Base-by-base conservation (phyloP, 2,888 invertebrate genomes). In the Pyrochroa serraticornis region DNA sequence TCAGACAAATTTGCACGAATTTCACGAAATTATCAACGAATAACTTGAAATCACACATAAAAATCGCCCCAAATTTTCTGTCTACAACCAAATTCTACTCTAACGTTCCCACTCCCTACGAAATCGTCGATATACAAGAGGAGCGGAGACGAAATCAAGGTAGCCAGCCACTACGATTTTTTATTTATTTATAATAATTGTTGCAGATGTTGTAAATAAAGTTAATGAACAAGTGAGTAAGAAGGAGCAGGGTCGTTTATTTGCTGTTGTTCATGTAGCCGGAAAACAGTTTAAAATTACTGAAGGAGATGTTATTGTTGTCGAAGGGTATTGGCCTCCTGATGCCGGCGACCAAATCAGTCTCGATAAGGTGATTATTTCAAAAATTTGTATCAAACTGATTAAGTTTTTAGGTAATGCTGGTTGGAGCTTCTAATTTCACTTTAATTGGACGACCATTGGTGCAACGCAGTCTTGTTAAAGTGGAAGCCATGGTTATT, bases 241-340 rank as follows among this genome's bases (percentile, higher is more conserved):
- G 8, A 79, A 83, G 35, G 72, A 71, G 31, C 78, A 83, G 7
- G 87, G 89, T 3, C 81, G 91, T 35, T 81, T 89, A 61, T 95
- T 95, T 79, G 95, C 95, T 0, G 85, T 95, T 1, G 84, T 95
- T 0, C 89, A 93, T 69, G 68, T 95, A 10, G 82, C 87, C 58
- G 93, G 93, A 7, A 92, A 90, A 77, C 95, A 95, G 72, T 92
- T 89, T 79, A 90, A 93, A 79, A 83, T 95, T 0, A 93, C 93
- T 0, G 83, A 88, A 55, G 93, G 91, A n/a, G 95, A 95, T 79
- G 81, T 95, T 2, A 83, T 95, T 30, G 82, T 93, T 0, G 81
- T 95, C 0, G 90, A 92, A 78, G 92, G 92, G 0, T 87, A 87
- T 71, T 93, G 93, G 92, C 89, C 91, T 31, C 93, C 93, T 1